Base-by-base conservation (phyloP, 1,140 invertebrate species). In the Artemia franciscana region DNA sequence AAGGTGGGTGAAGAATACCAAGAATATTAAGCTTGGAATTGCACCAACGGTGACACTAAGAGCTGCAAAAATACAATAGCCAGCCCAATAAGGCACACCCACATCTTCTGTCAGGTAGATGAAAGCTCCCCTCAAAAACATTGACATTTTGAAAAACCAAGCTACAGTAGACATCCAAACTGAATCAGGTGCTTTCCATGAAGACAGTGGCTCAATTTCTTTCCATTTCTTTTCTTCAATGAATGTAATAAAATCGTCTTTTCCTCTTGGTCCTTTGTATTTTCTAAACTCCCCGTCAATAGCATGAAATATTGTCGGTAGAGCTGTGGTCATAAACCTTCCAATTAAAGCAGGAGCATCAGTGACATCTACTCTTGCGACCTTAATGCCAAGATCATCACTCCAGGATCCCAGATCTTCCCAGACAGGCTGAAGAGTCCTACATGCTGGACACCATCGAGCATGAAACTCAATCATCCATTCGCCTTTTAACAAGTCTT, bases 361-460 rank as follows among this genome's bases (percentile, higher is more conserved):
- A 7, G 92, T 97, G 0, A 98, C 91, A 77, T 98, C 93, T 23
- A 88, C 84, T 69, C 89, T 85, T 1, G 82, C 94, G 57, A 97
- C 85, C 70, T 84, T 83, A 60, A 98, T 84, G 18, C 82, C 80
- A 0, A 95, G 73, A 69, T 86, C 82, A 26, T 81, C 75, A 61
- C 87, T 84, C 71, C 82, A 84, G n/a, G 77, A 71, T 0, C 89
- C 84, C 69, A 96, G 86, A 61, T 86, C 80, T 67, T 85, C 79
- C 95, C 95, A 99, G 51, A 85, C 79, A 3, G 84, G 82, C 66
- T 88, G 80, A 5, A 98, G 78, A n/a, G 83, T 83, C 70, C 87
- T 88, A 74, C 95, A 98, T 0, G 95, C 94, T 5, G 94, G 94
- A 75, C 95, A 98, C 95, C 94, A 98, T 15, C 93, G 93, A 5